Conservation (phyloP, 2,797 vertebrate species). For the Spinibarbus caldwelli region DNA sequence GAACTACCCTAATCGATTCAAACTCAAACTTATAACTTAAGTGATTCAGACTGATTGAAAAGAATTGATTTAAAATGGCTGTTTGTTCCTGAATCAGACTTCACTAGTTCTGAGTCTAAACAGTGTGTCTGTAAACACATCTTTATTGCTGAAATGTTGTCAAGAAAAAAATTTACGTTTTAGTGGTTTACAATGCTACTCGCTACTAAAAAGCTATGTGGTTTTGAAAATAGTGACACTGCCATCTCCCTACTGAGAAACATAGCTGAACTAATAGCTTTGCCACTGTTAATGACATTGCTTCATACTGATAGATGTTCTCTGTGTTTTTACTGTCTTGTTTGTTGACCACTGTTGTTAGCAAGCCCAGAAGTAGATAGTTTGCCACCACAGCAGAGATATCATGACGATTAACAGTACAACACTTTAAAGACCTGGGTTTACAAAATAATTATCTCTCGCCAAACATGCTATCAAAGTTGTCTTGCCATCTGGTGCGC, state of each 20-base stretch:
- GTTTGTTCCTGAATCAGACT: neutral
- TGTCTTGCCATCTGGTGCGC: slow-evolving; percentile 26
- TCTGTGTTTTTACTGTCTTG: neutral
- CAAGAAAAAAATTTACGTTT: neutral
- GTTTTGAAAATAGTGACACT: neutral
- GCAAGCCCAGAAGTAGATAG: neutral
- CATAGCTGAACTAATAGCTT: too few relatives aligned
- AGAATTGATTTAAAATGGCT: neutral
- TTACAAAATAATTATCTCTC: slow-evolving; percentile 11
- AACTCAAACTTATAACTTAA: neutral
- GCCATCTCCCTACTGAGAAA: neutral
- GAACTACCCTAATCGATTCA: neutral
- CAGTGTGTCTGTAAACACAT: too few relatives aligned
- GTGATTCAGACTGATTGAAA: neutral
- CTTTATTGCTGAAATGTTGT: neutral
- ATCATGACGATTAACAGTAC: neutral
- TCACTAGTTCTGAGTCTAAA: neutral
- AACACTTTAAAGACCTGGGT: neutral
- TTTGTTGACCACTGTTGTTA: neutral
- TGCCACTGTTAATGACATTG: neutral
- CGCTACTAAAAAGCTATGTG: neutral
- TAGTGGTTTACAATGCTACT: neutral
- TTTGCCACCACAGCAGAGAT: slow-evolving; percentile 5
- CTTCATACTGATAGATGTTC: neutral
- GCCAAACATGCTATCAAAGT: slow-evolving; percentile 18